Conservation (phyloP, 2,113 vertebrate genomes). For the Limanda limanda region DNA sequence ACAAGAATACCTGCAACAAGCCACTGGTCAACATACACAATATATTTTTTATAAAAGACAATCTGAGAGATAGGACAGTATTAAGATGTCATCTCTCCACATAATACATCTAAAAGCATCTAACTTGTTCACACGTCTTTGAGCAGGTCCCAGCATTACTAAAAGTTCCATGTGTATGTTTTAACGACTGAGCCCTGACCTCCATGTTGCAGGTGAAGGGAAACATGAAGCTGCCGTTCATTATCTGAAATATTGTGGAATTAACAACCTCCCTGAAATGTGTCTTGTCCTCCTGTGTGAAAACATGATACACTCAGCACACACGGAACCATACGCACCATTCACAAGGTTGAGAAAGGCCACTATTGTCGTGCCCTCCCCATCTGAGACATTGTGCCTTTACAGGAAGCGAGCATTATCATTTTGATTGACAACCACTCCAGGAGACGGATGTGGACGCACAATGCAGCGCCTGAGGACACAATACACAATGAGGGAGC, state of each 20-base stretch:
- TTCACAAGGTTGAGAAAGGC: conserved; percentile 7
- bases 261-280: not conserved
- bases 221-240: not conserved
- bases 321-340: not conserved
- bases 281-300: not conserved
- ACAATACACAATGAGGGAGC: conserved; percentile 18
- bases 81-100: too few species aligned
- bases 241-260: conserved; percentile 2
- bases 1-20: too few species aligned
- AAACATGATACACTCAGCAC: not conserved
- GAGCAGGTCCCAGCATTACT: too few species aligned
- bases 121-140: too few species aligned
- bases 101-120: too few species aligned
- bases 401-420: conserved; percentile 31
- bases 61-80: too few species aligned
- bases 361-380: conserved; percentile 10
- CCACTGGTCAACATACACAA: too few species aligned
- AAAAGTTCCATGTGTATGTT: too few species aligned
- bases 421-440: conserved; percentile 38
- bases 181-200: not conserved
- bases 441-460: conserved; percentile 19
- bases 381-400: not conserved
- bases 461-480: conserved; percentile 27
- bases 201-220: not conserved
- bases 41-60: too few species aligned